Conservation (phyloP, 1,140 invertebrate genomes). For the Aricia agestis region DNA sequence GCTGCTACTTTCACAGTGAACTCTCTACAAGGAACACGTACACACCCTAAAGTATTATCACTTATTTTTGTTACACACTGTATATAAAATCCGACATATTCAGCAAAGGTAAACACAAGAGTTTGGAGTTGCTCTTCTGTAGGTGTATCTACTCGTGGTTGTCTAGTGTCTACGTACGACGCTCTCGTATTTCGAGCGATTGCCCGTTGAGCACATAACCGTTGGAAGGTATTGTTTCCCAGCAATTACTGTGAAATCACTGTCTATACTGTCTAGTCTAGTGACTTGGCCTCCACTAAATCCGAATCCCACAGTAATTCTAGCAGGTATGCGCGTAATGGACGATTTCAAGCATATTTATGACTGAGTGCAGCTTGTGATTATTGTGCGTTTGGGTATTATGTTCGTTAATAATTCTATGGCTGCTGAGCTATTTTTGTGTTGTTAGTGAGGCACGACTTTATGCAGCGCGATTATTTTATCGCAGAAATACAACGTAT, state of each 20-base stretch:
- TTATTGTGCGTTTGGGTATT: not conserved
- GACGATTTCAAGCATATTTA: not conserved
- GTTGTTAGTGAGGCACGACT: too few species aligned
- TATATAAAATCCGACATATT: too few species aligned
- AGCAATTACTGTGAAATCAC: constrained; percentile 8
- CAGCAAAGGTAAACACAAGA: too few species aligned
- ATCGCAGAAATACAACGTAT: too few species aligned
- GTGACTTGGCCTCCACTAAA: constrained; percentile 13
- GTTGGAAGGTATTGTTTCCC: constrained; percentile 2
- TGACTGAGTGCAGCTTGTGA: not conserved
- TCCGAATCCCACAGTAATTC: constrained; percentile 6
- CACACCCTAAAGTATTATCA: too few species aligned
- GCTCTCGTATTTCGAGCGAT: constrained; percentile 10
- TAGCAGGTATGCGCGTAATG: not conserved
- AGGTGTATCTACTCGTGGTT: not conserved
- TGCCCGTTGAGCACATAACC: constrained; percentile 8
- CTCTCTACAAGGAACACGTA: too few species aligned
- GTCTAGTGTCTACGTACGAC: not conserved
- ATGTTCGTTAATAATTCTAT: too few species aligned
- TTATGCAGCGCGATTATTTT: too few species aligned
- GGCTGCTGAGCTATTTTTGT: too few species aligned
- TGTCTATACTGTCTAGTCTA: not conserved
- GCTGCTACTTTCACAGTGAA: too few species aligned
- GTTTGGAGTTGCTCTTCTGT: not conserved
- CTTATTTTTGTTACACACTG: too few species aligned